These are phyloP conservation scores for Platyscapa corneri DNA, from an alignment of 1,140 invertebrate genomes.

Conservation along the genomic window DNA sequence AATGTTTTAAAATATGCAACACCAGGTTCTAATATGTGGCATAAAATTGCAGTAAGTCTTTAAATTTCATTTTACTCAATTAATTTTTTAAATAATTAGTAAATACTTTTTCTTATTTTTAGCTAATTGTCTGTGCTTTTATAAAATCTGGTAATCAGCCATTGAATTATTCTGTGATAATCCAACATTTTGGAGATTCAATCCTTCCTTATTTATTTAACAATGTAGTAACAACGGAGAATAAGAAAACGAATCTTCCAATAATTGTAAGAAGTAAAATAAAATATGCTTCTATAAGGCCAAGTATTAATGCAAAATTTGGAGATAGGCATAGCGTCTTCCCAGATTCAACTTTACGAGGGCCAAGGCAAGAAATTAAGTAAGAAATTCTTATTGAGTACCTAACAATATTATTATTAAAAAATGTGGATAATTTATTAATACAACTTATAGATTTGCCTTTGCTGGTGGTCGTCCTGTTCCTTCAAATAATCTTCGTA, in stretches of 20 bases:
- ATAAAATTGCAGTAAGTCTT: constrained; percentile 66
- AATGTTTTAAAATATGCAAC: constrained; percentile 63
- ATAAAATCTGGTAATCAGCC: constrained; percentile 63
- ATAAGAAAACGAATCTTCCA: constrained; percentile 61
- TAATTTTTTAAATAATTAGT: not conserved
- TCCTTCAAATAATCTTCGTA: constrained; percentile 66
- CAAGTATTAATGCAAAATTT: constrained; percentile 55
- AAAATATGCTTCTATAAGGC: constrained; percentile 66
- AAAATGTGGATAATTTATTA: constrained; percentile 12
- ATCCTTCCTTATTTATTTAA: constrained; percentile 67
- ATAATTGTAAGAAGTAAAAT: constrained; percentile 71
- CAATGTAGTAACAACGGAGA: constrained; percentile 51
- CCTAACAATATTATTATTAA: not conserved
- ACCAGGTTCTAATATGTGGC: constrained; percentile 67
- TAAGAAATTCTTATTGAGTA: constrained; percentile 50
- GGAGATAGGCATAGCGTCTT: constrained; percentile 68
- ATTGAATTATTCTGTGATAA: constrained; percentile 62
- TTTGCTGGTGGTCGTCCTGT: constrained; percentile 71
- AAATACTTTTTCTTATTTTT: constrained; percentile 43
- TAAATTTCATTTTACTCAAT: not conserved
- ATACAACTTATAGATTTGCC: constrained; percentile 64
- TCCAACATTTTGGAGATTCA: constrained; percentile 70
- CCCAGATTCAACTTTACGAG: constrained; percentile 68
- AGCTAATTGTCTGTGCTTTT: constrained; percentile 67
- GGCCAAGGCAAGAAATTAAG: constrained; percentile 70